These are phyloP conservation scores for Drosophila lacteicornis DNA, from an alignment of 1,140 invertebrate species.

Conservation along the genomic window DNA sequence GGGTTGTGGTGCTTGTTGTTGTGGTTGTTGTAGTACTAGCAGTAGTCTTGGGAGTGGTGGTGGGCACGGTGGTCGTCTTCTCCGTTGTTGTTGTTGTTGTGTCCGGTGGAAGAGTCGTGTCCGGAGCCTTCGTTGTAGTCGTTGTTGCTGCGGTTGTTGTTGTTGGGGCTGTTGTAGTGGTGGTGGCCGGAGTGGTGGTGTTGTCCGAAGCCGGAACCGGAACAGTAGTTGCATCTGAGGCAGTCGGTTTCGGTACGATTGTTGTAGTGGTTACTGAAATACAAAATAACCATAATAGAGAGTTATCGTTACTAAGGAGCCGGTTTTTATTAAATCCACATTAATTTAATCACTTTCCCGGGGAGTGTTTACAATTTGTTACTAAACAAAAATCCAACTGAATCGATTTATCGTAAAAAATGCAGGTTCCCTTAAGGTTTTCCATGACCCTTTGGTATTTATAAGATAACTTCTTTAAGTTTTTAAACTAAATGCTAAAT, in stretches of 20 bases:
- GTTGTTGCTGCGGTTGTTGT: slow-evolving; percentile 56
- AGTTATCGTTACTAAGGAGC: too few relatives aligned
- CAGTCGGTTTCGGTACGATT: slow-evolving; percentile 7
- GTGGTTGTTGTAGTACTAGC: slow-evolving; percentile 38
- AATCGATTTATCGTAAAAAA: too few relatives aligned
- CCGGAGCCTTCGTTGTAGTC: slow-evolving; percentile 47
- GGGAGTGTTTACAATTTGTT: background rate
- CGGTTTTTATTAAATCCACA: too few relatives aligned
- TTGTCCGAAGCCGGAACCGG: slow-evolving; percentile 24
- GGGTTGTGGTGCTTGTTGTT: slow-evolving; percentile 50
- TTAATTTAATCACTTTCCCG: too few relatives aligned
- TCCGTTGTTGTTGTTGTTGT: slow-evolving; percentile 43
- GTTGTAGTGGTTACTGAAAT: slow-evolving; percentile 13
- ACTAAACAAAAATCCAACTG: too few relatives aligned
- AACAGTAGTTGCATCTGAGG: slow-evolving; percentile 31
- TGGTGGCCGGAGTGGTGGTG: slow-evolving; percentile 11
- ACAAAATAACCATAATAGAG: background rate
- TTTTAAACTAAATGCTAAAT: too few relatives aligned
- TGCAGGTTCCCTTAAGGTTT: too few relatives aligned
- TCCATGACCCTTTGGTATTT: too few relatives aligned
- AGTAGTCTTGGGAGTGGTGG: slow-evolving; percentile 31
- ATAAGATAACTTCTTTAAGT: too few relatives aligned
- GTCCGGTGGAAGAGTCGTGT: slow-evolving; percentile 50
- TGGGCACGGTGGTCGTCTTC: slow-evolving; percentile 52
- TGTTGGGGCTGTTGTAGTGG: slow-evolving; percentile 32